A percentile compares a stretch with the other conserved stretches of the same genome.
phyloP scores from a whole-genome alignment of 2,113 vertebrate genomes.

The Pterocles gutturalis region DNA sequence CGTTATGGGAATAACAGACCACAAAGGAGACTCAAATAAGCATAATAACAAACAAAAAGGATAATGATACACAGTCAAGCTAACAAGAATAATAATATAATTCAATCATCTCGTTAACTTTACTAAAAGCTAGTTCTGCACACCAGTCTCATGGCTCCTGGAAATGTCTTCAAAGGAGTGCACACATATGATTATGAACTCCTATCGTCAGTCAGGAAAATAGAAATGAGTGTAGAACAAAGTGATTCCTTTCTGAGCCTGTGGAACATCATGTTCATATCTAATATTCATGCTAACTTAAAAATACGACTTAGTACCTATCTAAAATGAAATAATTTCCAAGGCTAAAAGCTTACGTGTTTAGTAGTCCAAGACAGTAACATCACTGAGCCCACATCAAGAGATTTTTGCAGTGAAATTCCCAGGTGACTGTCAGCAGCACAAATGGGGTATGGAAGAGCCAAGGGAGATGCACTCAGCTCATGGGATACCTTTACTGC shows the following conservation, averaged over 20 bases:
- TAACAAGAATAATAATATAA: conserved; percentile 53
- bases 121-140: conserved; percentile 31
- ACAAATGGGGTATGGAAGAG: background rate
- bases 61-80: conserved; percentile 57
- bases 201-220: conserved; percentile 9
- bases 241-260: conserved; percentile 25
- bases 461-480: background rate
- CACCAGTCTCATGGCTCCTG: conserved; percentile 31
- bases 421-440: background rate
- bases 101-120: conserved; percentile 68
- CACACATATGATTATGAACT: conserved; percentile 39
- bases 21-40: conserved; percentile 37
- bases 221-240: background rate
- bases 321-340: background rate
- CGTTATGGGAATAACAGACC: conserved; percentile 1
- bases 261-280: background rate
- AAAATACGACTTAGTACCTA: background rate
- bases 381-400: background rate
- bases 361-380: background rate
- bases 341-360: background rate
- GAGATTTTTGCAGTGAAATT: background rate
- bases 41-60: conserved; percentile 45
- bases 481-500: background rate
- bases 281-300: background rate
- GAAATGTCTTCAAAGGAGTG: conserved; percentile 34